Conservation (phyloP, 2,797 vertebrate species). For the Forpus xanthops region DNA sequence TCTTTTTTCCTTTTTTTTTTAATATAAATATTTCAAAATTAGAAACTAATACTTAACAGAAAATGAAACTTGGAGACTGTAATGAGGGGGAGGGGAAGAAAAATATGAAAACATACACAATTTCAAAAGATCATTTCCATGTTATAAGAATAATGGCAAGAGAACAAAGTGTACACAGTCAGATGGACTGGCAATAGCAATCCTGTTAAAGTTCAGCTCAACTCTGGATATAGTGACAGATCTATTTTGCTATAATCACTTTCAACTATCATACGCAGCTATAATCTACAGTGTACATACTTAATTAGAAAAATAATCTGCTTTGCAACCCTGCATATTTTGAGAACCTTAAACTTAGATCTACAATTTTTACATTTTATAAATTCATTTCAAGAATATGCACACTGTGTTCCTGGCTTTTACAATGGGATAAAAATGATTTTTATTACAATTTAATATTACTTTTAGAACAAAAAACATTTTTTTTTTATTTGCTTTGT, state of each 20-base stretch:
- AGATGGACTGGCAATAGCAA: not conserved
- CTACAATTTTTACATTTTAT: not conserved
- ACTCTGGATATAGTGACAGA: too few species aligned
- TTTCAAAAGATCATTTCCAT: not conserved
- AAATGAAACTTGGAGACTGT: not conserved
- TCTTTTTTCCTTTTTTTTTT: not conserved
- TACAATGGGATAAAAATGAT: not conserved
- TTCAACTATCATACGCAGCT: not conserved
- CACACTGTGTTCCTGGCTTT: not conserved
- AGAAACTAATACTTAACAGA: not conserved
- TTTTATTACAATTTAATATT: not conserved
- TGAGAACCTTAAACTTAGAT: not conserved
- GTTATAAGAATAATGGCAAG: not conserved
- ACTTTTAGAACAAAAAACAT: rapidly evolving
- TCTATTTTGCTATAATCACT: not conserved
- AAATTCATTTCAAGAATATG: not conserved
- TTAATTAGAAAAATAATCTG: not conserved
- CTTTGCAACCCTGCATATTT: not conserved
- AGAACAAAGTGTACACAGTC: not conserved
- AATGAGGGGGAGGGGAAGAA: not conserved
- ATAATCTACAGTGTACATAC: not conserved
- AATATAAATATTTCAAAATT: not conserved
- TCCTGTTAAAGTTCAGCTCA: not conserved
- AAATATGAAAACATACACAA: not conserved
- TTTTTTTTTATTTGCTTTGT: not conserved